Percentiles rank a stretch among this genome's conserved stretches.
These are phyloP conservation scores for Sphenodon punctatus DNA, from an alignment of 2,797 vertebrate genomes.

Conservation along the genomic window DNA sequence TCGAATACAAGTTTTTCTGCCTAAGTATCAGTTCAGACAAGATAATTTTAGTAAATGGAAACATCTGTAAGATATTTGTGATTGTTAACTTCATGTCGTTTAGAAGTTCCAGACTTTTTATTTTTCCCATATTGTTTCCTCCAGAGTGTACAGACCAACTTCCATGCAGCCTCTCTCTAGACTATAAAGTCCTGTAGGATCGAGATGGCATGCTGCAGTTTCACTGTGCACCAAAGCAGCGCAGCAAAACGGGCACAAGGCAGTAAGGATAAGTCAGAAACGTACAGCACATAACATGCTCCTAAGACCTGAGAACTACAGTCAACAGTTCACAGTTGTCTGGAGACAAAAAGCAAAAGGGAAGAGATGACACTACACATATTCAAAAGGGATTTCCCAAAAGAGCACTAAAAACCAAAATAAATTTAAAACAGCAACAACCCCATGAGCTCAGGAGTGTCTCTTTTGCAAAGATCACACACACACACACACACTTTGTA, in stretches of 20 bases:
- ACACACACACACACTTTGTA: rapidly evolving
- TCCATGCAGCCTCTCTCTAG: too few species aligned
- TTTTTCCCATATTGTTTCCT: too few species aligned
- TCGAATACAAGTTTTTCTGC: too few species aligned
- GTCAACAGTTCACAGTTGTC: background rate
- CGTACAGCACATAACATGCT: background rate
- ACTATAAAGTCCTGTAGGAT: rapidly evolving
- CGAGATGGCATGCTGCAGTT: background rate
- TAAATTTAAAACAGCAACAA: background rate
- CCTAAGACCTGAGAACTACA: background rate
- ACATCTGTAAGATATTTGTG: too few species aligned
- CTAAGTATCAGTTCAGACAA: too few species aligned
- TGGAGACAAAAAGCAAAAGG: background rate
- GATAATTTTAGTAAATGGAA: too few species aligned
- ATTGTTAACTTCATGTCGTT: too few species aligned
- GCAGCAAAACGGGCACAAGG: rapidly evolving
- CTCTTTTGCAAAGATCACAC: rapidly evolving
- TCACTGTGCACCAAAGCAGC: background rate
- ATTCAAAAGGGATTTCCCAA: background rate
- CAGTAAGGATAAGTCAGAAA: background rate
- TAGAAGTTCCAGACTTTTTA: too few species aligned
- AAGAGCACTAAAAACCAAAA: background rate
- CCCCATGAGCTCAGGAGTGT: background rate
- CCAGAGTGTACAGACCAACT: too few species aligned
- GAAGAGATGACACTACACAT: background rate